Percentiles rank a stretch among this genome's conserved stretches.
These are phyloP conservation scores for Loripinus fragilis DNA, from an alignment of 2,888 invertebrate species.

Conservation along the genomic window DNA sequence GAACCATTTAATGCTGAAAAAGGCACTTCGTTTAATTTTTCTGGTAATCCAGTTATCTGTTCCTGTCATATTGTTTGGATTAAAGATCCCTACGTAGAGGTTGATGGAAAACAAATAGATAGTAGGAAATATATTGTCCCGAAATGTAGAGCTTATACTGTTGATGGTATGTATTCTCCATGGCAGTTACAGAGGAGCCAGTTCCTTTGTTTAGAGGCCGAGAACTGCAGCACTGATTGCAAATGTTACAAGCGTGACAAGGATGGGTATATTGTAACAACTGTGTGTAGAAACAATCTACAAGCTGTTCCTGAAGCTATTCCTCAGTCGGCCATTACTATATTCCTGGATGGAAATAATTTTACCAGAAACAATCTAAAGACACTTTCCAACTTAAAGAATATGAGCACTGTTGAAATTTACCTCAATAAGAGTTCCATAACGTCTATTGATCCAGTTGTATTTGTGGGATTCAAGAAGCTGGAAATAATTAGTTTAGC, in stretches of 20 bases:
- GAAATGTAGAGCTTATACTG: constrained; percentile 52
- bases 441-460: neutral
- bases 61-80: constrained; percentile 64
- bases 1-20: constrained; percentile 44
- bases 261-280: constrained; percentile 30
- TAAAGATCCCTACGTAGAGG: constrained; percentile 27
- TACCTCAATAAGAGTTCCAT: constrained; percentile 49
- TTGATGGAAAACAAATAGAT: constrained; percentile 20
- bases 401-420: constrained; percentile 51
- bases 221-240: constrained; percentile 48
- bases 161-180: constrained; percentile 33
- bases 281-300: constrained; percentile 39
- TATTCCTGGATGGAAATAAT: constrained; percentile 60
- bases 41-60: constrained; percentile 56
- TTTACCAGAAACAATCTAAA: constrained; percentile 28
- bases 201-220: constrained; percentile 50
- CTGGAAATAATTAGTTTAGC: constrained; percentile 44
- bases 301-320: constrained; percentile 33
- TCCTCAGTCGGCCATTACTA: constrained; percentile 32
- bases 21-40: constrained; percentile 38
- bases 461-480: constrained; percentile 32
- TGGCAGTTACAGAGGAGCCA: constrained; percentile 40
- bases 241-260: constrained; percentile 44
- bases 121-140: constrained; percentile 47
- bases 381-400: constrained; percentile 24